A percentile compares a stretch with the other conserved stretches of the same genome.
phyloP scores from a whole-genome alignment of 2,113 vertebrate genomes.

The Geococcyx californianus region DNA sequence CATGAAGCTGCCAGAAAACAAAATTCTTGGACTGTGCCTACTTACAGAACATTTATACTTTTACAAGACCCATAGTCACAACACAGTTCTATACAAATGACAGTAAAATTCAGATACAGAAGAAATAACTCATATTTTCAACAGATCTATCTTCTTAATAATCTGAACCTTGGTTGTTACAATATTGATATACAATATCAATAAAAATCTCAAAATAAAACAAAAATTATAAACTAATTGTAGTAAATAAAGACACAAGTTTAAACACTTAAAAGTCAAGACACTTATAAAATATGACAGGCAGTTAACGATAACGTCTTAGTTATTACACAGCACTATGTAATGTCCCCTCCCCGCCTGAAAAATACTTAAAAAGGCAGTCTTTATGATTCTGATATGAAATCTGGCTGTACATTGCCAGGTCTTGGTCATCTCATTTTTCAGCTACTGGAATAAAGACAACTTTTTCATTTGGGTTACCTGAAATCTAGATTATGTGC shows the following conservation, averaged over 20 bases:
- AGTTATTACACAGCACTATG: neutral
- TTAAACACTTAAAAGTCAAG: neutral
- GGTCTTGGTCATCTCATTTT: neutral
- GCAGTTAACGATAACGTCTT: neutral
- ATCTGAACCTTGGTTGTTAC: neutral
- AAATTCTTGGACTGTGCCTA: neutral
- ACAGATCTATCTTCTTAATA: neutral
- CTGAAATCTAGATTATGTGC: conserved; percentile 57
- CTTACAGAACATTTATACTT: neutral
- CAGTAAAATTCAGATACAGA: neutral
- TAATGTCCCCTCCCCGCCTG: no score
- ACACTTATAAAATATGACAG: neutral
- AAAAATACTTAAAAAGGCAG: neutral
- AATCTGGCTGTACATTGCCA: accelerated
- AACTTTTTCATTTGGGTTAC: conserved; percentile 45
- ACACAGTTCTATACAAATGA: neutral
- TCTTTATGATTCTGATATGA: neutral
- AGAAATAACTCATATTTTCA: neutral
- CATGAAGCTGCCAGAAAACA: neutral
- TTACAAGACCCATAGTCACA: neutral
- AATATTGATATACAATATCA: neutral
- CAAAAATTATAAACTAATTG: neutral
- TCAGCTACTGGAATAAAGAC: neutral
- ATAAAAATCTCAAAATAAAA: neutral
- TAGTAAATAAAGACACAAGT: neutral